Percentiles rank a stretch among this genome's conserved stretches.
phyloP scores from a whole-genome alignment of 2,888 invertebrate genomes.

The Anoplius nigerrimus region DNA sequence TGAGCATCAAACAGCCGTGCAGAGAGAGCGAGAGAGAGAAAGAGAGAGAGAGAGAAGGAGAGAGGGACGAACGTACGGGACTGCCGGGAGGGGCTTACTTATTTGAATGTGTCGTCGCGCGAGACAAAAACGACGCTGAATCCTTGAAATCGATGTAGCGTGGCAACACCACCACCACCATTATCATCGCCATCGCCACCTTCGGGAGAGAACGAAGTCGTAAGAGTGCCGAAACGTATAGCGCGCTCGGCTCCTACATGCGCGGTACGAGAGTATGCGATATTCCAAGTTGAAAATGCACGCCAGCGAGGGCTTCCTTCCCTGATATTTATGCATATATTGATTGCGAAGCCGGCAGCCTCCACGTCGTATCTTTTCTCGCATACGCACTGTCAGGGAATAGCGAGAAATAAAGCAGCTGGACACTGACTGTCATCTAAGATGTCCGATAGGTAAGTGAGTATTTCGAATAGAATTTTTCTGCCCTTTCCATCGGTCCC shows the following conservation, averaged over 20 bases:
- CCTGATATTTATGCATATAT: conserved; percentile 52
- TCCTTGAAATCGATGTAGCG: conserved; percentile 69
- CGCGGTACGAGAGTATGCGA: neutral
- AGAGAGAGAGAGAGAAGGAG: conserved; percentile 44
- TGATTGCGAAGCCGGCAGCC: conserved; percentile 43
- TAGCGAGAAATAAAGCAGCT: too few relatives aligned
- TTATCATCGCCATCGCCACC: conserved; percentile 9
- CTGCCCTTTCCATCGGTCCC: too few relatives aligned
- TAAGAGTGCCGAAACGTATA: conserved; percentile 11
- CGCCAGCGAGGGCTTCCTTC: neutral
- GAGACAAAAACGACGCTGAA: conserved; percentile 69
- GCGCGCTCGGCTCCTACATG: conserved; percentile 5
- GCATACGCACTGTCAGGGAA: conserved; percentile 22
- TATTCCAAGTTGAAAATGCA: neutral
- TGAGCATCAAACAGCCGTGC: conserved; percentile 43
- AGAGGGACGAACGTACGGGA: conserved; percentile 41
- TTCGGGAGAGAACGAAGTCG: conserved; percentile 4
- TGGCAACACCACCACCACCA: conserved; percentile 32
- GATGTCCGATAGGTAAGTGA: too few relatives aligned
- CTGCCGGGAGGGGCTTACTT: conserved; percentile 64
- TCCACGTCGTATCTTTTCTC: conserved; percentile 22
- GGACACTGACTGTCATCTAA: too few relatives aligned
- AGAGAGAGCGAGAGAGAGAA: too few relatives aligned
- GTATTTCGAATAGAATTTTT: too few relatives aligned
- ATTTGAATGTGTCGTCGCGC: conserved; percentile 73